These are phyloP conservation scores for human (Homo sapiens) DNA, from an alignment of 2,113 vertebrate species.

Conservation along the genomic window GRCh38 chr14:55226501-55227000, in stretches of 20 bases:
- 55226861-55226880: background rate
- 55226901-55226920: background rate
- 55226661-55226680: background rate
- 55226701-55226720: background rate
- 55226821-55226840: background rate
- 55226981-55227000: background rate
- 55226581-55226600: background rate
- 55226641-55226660: background rate
- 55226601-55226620: background rate
- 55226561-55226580: background rate
- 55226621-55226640: background rate
- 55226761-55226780: conserved; percentile 13
- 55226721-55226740: background rate
- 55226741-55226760: background rate
- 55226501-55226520: background rate
- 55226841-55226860: background rate
- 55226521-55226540: background rate
- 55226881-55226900: background rate
- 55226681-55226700: background rate
- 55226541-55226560: background rate
- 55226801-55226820: background rate
- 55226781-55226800: background rate
- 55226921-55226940: background rate
- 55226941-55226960: background rate
- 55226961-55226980: background rate